Percentiles rank a stretch among this genome's conserved stretches.
These are phyloP conservation scores for Psittacula echo DNA, from an alignment of 2,797 vertebrate genomes.

Conservation along the genomic window DNA sequence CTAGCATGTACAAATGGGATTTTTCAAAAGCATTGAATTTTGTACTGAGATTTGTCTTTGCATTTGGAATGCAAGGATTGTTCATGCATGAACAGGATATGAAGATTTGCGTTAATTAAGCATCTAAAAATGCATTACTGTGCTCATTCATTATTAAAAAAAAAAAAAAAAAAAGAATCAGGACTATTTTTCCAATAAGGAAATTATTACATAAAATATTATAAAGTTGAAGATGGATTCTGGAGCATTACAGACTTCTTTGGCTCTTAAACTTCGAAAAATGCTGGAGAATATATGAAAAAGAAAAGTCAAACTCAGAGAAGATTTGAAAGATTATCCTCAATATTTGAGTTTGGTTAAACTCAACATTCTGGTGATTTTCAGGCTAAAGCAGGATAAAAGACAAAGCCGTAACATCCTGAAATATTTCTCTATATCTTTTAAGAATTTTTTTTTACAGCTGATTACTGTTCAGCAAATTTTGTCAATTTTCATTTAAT, in stretches of 20 bases:
- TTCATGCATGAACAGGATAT: not conserved
- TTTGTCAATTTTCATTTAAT: conserved; percentile 38
- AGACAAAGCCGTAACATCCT: not conserved
- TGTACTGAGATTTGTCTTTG: not conserved
- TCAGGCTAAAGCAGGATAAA: not conserved
- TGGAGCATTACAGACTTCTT: not conserved
- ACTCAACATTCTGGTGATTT: not conserved
- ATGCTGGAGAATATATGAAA: not conserved
- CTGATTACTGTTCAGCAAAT: not conserved
- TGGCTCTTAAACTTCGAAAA: not conserved
- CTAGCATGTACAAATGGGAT: not conserved
- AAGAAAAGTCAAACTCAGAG: not conserved
- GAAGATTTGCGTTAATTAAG: not conserved
- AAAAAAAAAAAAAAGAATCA: not conserved
- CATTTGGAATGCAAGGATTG: not conserved
- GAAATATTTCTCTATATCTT: not conserved
- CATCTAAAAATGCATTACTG: not conserved
- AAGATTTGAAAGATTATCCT: not conserved
- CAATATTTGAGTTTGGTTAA: not conserved
- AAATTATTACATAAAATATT: not conserved
- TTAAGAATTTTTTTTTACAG: not conserved
- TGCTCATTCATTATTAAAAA: not conserved
- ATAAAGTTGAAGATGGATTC: not conserved
- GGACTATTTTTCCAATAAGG: not conserved
- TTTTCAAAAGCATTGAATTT: not conserved